Evolutionary conservation across 2,888 invertebrate genomes (phyloP), one percentile per base, ranked within the genome.

Genomic region (Agrilus cyanescens): DNA sequence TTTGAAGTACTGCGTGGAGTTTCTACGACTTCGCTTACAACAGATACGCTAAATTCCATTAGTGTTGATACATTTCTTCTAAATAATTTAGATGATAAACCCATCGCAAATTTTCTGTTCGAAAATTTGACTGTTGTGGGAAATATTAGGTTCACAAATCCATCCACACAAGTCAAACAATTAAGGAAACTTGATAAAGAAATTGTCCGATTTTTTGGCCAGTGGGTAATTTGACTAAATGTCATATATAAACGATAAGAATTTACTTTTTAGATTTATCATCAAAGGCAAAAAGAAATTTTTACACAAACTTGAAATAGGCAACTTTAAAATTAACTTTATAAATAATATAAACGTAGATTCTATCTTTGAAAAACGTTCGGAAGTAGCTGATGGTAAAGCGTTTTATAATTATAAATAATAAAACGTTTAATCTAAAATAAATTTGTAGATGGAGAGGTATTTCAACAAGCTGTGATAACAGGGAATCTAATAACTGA

Each of bases 41-140:
- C 59, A 8, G 50, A 49, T 35, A 45, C 40, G n/a, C 47, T 66
- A 25, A 65, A 66, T 49, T 49, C 52, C 14, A 45, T 58, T 31
- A 47, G 50, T 32, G 48, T 63, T 8, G 44, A 46, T 10, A 47
- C 57, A 20, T 64, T 58, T 44, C 54, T 64, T 53, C 41, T 57
- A 32, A 63, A 60, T 42, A 50, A 53, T 39, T 50, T 54, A 10
- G 48, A 49, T 4, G 48, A 54, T 14, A 53, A 45, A 40, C 33
- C 50, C 16, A 42, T 53, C 6, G 46, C 51, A 18, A 57, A 53
- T 35, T 59, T 57, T 38, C 43, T 52, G 37, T 65, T 65, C 51
- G 56, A 62, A 50, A 61, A 62, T 43, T 52, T 56, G 13, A 57
- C 51, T 20, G 52, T 65, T 33, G 32, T 44, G 1, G 63, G 63